Evolutionary conservation across 2,113 vertebrate species (phyloP).

Genomic region (Polypterus senegalus): DNA sequence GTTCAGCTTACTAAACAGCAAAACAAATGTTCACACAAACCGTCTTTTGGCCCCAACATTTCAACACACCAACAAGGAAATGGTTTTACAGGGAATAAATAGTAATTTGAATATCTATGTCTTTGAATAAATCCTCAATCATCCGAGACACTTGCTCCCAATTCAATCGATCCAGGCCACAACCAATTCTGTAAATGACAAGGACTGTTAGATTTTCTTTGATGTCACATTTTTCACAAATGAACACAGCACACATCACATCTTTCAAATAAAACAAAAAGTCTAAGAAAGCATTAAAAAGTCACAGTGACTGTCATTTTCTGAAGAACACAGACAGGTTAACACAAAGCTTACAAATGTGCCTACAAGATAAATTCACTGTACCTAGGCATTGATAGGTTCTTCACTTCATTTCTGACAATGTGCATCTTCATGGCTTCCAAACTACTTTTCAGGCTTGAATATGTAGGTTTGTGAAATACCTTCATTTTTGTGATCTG

Average conservation of each 20-base stretch:
- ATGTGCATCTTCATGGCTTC: conserved; percentile 78
- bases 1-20: too few species aligned
- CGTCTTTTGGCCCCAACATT: too few species aligned
- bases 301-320: too few species aligned
- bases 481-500: conserved; percentile 82
- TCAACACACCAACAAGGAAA: neutral
- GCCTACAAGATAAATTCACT: neutral
- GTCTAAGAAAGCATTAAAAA: too few species aligned
- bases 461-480: conserved; percentile 72
- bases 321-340: too few species aligned
- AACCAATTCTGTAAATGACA: conserved; percentile 70
- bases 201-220: too few species aligned
- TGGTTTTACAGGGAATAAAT: conserved; percentile 63
- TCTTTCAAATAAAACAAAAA: too few species aligned
- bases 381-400: conserved; percentile 83
- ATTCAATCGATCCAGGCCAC: conserved; percentile 72
- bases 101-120: conserved; percentile 65
- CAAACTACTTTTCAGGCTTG: conserved; percentile 60
- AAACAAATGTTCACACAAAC: too few species aligned
- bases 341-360: too few species aligned
- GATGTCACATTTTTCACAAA: too few species aligned
- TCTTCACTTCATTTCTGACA: conserved; percentile 55
- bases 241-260: too few species aligned
- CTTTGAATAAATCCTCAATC: conserved; percentile 67
- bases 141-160: conserved; percentile 71